These are phyloP conservation scores for Pyrochroa serraticornis DNA, from an alignment of 2,888 invertebrate species.

Conservation along the genomic window DNA sequence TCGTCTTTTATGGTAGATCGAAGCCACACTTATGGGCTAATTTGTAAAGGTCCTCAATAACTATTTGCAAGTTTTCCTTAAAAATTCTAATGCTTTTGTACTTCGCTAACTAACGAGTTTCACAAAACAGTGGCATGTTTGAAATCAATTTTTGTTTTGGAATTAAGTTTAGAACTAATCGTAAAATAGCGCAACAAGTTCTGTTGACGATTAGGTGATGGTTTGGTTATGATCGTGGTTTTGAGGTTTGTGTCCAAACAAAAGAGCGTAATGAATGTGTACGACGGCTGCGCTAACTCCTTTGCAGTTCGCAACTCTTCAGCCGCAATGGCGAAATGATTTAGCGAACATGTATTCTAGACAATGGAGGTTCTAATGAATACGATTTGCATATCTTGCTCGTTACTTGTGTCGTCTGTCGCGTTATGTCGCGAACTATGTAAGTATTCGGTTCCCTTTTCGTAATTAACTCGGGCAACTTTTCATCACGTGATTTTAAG, in stretches of 20 bases:
- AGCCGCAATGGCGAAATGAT: slow-evolving; percentile 37
- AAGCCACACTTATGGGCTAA: too few relatives aligned
- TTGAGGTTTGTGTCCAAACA: neutral
- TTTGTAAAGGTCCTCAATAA: too few relatives aligned
- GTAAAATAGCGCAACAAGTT: too few relatives aligned
- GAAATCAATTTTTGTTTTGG: too few relatives aligned
- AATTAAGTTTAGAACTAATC: too few relatives aligned
- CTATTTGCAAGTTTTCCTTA: too few relatives aligned
- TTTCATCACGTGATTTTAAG: slow-evolving; percentile 19
- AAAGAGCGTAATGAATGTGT: slow-evolving; percentile 46
- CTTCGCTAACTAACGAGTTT: too few relatives aligned
- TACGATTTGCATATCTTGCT: slow-evolving; percentile 56
- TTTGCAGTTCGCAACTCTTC: slow-evolving; percentile 39
- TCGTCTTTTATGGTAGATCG: too few relatives aligned
- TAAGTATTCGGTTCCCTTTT: slow-evolving; percentile 27
- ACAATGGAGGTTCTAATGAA: slow-evolving; percentile 54
- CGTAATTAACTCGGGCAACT: slow-evolving; percentile 23
- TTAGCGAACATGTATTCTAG: slow-evolving; percentile 51
- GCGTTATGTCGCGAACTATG: slow-evolving; percentile 48
- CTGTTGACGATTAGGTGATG: too few relatives aligned
- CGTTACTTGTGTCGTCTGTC: slow-evolving; percentile 53
- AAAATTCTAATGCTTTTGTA: too few relatives aligned
- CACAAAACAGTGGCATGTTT: too few relatives aligned
- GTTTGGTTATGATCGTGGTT: too few relatives aligned
- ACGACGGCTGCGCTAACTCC: slow-evolving; percentile 44